phyloP scores from a whole-genome alignment of 2,888 invertebrate genomes.

The Dastarcus helophoroides region DNA sequence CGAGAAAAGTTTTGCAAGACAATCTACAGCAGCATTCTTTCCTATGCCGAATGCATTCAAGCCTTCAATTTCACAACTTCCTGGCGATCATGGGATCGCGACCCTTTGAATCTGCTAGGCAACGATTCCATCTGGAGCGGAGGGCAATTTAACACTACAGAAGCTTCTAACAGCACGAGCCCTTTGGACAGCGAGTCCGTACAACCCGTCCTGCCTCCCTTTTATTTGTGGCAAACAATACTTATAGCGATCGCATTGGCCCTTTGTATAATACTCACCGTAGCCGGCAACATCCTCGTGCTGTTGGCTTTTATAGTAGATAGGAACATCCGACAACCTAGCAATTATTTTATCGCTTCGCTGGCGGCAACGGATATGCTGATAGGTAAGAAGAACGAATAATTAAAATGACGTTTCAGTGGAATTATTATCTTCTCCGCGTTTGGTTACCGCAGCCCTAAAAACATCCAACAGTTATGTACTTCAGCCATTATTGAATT shows the following conservation, averaged over 20 bases:
- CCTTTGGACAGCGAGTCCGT: conserved; percentile 21
- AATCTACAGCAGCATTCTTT: conserved; percentile 48
- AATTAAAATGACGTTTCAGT: too few relatives aligned
- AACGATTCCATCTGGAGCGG: conserved; percentile 18
- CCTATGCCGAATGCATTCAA: conserved; percentile 50
- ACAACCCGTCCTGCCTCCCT: conserved; percentile 63
- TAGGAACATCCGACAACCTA: conserved; percentile 87
- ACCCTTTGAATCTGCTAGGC: conserved; percentile 29
- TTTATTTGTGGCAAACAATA: conserved; percentile 81
- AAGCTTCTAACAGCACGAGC: conserved; percentile 12
- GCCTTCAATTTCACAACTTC: conserved; percentile 35
- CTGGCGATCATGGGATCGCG: conserved; percentile 28
- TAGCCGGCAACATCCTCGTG: conserved; percentile 92
- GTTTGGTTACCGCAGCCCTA: too few relatives aligned
- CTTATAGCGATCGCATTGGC: conserved; percentile 79
- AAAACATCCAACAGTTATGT: too few relatives aligned
- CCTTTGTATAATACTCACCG: conserved; percentile 81
- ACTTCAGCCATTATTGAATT: too few relatives aligned
- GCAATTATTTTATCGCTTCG: conserved; percentile 98
- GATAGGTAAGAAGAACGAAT: conserved; percentile 86
- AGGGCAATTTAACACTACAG: conserved; percentile 14
- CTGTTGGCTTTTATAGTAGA: conserved; percentile 91
- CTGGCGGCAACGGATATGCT: conserved; percentile 94
- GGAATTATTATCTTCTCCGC: too few relatives aligned
- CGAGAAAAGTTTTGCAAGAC: conserved; percentile 62